phyloP scores from a whole-genome alignment of 1,140 invertebrate species.

The Plectrocnemia conspersa region DNA sequence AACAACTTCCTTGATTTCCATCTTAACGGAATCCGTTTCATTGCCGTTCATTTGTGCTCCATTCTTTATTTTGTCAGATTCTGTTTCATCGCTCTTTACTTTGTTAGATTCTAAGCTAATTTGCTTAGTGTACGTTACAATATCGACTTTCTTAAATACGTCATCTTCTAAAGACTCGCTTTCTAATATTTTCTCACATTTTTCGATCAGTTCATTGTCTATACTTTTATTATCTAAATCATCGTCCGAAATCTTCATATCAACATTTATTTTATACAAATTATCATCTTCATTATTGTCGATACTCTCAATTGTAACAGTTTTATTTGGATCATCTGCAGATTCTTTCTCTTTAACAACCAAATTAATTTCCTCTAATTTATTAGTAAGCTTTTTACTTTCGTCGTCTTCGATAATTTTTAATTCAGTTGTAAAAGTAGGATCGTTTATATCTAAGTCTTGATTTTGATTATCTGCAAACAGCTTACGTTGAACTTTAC shows the following conservation, averaged over 20 bases:
- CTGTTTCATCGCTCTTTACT: no score
- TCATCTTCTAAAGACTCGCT: conserved; percentile 4
- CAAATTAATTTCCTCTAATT: neutral
- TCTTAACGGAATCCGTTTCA: conserved; percentile 10
- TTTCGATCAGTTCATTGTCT: no score
- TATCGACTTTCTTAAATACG: conserved; percentile 26
- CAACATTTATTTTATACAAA: no score
- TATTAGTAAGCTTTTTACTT: neutral
- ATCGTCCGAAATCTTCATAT: no score
- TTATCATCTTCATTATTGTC: no score
- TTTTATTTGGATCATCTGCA: neutral
- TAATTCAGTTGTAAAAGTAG: conserved; percentile 46
- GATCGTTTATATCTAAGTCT: conserved; percentile 43
- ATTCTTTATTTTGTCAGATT: neutral
- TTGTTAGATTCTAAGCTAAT: conserved; percentile 14
- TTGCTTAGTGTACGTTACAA: conserved; percentile 24
- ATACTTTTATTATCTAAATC: conserved; percentile 11
- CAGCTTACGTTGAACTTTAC: no score
- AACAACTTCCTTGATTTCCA: conserved; percentile 48
- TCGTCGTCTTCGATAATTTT: conserved; percentile 44
- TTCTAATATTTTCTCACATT: neutral
- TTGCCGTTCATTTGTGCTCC: conserved; percentile 1
- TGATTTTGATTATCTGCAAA: conserved; percentile 5
- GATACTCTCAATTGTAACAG: no score
- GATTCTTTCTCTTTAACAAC: neutral